phyloP scores from a whole-genome alignment of 2,113 vertebrate genomes.

The Serilophus lunatus region DNA sequence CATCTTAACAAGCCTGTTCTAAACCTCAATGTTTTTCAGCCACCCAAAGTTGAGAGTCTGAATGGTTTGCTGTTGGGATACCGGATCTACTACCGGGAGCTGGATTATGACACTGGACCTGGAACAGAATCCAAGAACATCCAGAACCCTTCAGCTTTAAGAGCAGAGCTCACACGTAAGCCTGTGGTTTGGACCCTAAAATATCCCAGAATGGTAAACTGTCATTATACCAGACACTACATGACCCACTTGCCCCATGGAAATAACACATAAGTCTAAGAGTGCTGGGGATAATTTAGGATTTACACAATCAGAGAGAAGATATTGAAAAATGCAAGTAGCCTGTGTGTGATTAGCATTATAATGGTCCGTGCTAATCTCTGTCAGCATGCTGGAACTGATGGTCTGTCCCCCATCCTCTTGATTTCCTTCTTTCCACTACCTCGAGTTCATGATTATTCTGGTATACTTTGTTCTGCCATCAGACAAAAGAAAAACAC shows the following conservation, averaged over 20 bases:
- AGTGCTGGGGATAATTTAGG: not conserved
- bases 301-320: not conserved
- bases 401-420: not conserved
- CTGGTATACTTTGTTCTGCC: not conserved
- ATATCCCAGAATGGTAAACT: not conserved
- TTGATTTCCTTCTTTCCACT: not conserved
- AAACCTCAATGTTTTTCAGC: slow-evolving; percentile 65
- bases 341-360: not conserved
- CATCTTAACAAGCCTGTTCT: not conserved
- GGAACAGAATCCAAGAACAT: slow-evolving; percentile 66
- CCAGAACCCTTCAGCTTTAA: slow-evolving; percentile 72
- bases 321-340: not conserved
- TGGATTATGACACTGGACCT: slow-evolving; percentile 73
- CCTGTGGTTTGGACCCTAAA: not conserved
- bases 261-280: not conserved
- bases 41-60: slow-evolving; percentile 79
- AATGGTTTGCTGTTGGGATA: slow-evolving; percentile 91
- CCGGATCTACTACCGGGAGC: slow-evolving; percentile 90
- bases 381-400: not conserved
- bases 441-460: not conserved
- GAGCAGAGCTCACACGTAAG: slow-evolving; percentile 79
- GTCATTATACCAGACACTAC: fast-evolving
- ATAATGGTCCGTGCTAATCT: not conserved
- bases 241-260: not conserved
- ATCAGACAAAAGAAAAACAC: not conserved